Evolutionary conservation across 2,797 vertebrate species (phyloP).

Genomic region (Urocyon cinereoargenteus): DNA sequence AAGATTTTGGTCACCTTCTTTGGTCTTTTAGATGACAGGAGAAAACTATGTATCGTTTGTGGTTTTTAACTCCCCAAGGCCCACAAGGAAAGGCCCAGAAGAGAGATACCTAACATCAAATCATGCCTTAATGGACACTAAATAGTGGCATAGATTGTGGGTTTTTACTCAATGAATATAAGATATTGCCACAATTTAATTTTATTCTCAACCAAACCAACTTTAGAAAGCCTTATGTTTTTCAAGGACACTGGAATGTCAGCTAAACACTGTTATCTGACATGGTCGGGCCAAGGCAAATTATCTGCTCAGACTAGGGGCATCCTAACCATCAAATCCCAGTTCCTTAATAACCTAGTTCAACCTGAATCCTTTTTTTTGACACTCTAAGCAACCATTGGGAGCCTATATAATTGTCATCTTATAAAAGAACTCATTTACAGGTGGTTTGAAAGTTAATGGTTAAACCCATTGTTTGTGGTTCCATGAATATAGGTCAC

Average conservation of each 20-base stretch:
- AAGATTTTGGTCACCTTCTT: not conserved
- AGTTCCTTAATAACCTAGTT: not conserved
- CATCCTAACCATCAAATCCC: conserved; percentile 30
- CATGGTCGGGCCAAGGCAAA: not conserved
- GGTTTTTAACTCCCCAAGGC: not conserved
- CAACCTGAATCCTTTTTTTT: conserved; percentile 17
- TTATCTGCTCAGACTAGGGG: not conserved
- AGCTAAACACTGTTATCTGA: not conserved
- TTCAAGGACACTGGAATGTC: not conserved
- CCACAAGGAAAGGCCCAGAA: not conserved
- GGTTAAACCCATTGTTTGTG: conserved; percentile 95
- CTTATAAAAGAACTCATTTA: conserved; percentile 88
- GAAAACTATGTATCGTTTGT: not conserved
- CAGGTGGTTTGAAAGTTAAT: conserved; percentile 93
- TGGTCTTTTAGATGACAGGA: not conserved
- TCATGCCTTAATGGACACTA: not conserved
- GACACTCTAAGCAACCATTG: conserved; percentile 66
- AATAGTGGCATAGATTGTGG: not conserved
- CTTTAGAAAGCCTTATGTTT: not conserved
- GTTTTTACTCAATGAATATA: not conserved
- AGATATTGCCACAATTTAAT: not conserved
- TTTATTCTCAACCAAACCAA: not conserved
- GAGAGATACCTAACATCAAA: not conserved
- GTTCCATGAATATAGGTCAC: conserved; percentile 92
- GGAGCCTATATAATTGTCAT: conserved; percentile 80